A percentile compares a stretch with the other conserved stretches of the same genome.
Conservation (phyloP, 2,888 invertebrate genomes). For the Carabus problematicus region DNA sequence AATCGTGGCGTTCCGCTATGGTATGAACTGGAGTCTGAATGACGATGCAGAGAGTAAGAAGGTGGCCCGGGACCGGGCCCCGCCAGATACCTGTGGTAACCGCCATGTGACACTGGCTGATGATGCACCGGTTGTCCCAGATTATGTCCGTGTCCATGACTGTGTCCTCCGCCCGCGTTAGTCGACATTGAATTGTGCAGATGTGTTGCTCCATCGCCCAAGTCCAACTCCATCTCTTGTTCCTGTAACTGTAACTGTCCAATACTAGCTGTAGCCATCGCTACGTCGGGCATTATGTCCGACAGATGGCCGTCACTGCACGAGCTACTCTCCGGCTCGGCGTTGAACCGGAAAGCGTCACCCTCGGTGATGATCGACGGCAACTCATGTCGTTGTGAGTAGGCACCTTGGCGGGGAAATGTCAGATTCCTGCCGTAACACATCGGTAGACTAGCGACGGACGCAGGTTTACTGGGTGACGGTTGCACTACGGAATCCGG, state of each 20-base stretch:
- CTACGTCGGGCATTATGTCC: conserved; percentile 91
- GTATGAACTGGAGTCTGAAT: conserved; percentile 50
- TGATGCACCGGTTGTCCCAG: conserved; percentile 8
- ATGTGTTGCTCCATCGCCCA: conserved; percentile 85
- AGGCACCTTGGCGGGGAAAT: conserved; percentile 62
- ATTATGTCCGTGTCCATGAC: neutral
- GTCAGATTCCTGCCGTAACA: conserved; percentile 70
- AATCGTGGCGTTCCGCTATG: conserved; percentile 51
- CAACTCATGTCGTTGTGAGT: conserved; percentile 65
- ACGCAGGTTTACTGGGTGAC: conserved; percentile 55
- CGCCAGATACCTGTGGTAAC: conserved; percentile 36
- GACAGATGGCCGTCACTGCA: conserved; percentile 75
- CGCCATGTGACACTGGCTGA: conserved; percentile 2
- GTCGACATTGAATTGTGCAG: conserved; percentile 53
- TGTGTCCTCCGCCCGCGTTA: neutral
- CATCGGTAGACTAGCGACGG: conserved; percentile 52
- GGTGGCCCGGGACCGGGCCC: conserved; percentile 39
- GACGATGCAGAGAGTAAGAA: conserved; percentile 46
- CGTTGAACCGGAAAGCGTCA: conserved; percentile 52
- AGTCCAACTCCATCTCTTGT: conserved; percentile 77
- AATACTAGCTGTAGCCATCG: conserved; percentile 84
- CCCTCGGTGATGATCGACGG: conserved; percentile 72
- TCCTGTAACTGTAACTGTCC: conserved; percentile 71
- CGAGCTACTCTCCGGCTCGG: conserved; percentile 64
- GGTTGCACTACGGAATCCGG: conserved; percentile 52